phyloP scores from a whole-genome alignment of 2,113 vertebrate species.

The Stegastes partitus region DNA sequence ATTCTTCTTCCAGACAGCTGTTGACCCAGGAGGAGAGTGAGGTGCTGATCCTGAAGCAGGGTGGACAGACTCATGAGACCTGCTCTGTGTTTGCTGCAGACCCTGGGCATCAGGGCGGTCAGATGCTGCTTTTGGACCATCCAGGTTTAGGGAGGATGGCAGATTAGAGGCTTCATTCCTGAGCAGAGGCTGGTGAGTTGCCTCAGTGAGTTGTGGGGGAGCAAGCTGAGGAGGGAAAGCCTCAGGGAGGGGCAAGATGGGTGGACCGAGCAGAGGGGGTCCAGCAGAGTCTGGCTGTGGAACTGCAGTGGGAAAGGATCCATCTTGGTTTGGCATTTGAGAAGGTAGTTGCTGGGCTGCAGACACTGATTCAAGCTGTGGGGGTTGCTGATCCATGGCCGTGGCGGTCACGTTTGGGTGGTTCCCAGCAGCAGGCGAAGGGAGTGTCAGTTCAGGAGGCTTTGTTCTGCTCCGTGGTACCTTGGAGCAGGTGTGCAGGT shows the following conservation, averaged over 20 bases:
- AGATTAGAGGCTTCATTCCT: background rate
- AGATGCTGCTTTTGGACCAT: background rate
- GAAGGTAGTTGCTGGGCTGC: background rate
- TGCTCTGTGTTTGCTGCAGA: conserved; percentile 67
- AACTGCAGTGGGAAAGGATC: background rate
- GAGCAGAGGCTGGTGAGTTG: background rate
- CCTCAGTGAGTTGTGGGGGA: conserved; percentile 30
- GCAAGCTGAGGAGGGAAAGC: background rate
- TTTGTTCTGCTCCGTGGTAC: conserved; percentile 82
- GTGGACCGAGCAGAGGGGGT: background rate
- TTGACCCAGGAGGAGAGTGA: conserved; percentile 79
- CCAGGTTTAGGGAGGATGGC: background rate
- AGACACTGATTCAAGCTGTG: conserved; percentile 6
- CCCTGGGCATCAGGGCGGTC: conserved; percentile 1
- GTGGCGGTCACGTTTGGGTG: background rate
- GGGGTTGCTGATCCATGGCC: conserved; percentile 4
- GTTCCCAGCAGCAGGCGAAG: background rate
- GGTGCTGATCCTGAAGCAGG: conserved; percentile 77
- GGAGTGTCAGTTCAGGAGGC: background rate
- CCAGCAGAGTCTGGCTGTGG: background rate
- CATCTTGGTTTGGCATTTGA: background rate
- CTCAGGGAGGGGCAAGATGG: conserved; percentile 6
- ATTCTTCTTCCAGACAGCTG: conserved; percentile 92
- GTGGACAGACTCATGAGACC: conserved; percentile 75
- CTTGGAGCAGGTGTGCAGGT: conserved; percentile 95